Base-by-base conservation (phyloP, 2,113 vertebrate species). In the Chroicocephalus ridibundus region DNA sequence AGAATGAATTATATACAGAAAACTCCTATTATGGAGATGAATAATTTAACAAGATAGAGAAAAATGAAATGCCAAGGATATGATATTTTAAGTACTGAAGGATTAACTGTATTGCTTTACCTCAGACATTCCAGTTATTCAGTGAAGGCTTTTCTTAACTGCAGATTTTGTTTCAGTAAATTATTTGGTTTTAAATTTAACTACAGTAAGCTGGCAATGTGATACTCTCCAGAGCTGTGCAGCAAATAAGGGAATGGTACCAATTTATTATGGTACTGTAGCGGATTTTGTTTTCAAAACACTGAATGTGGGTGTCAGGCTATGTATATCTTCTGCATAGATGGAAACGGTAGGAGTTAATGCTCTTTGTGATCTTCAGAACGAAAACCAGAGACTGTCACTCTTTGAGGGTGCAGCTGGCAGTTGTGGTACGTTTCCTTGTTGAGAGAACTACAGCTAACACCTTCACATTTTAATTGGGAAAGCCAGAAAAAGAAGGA, bases 11-110 rank as follows among this genome's bases (percentile, higher is more conserved):
- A 75, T 32, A 62, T 12, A 17, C 38, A 96, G 42, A 95, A 93
- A 95, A 57, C 19, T 92, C 94, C 92, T 86, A 77, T 92, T 96
- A 96, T 92, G 88, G 90, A 95, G 42, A 86, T 60, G 64, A 93
- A 78, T 94, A 92, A 92, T 81, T 92, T 95, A 90, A 85, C 51
- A 92, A 91, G 77, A 72, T 8, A 70, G n/a, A 62, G 69, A 77
- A 82, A 87, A 83, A 80, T 14, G 12, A 83, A 83, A 66, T 80
- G n/a, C 32, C 52, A 61, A 44, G 34, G 57, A 49, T 82, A 52
- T 34, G 51, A 47, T 93, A 76, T 75, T 52, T 57, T 75, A 75
- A 78, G 51, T 55, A 89, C 55, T 78, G 40, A 82, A 92, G 61
- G 77, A 91, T 95, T 94, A 89, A 84, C 65, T 87, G 58, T 76